Evolutionary conservation across 2,797 vertebrate genomes (phyloP), one percentile per base, ranked within the genome.

Genomic region (Gobio occitaniae): DNA sequence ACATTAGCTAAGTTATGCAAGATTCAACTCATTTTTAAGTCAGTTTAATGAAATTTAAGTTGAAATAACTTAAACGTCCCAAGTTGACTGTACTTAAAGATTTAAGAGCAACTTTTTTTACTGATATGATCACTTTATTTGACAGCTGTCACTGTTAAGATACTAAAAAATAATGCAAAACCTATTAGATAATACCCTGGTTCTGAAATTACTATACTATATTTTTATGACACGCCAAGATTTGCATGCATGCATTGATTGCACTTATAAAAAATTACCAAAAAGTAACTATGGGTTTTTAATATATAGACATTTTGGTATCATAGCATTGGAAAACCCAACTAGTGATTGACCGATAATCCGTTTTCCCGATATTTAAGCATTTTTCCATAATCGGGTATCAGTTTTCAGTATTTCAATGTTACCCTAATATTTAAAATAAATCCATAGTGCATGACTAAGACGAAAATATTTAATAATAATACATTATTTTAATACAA

Each of bases 81-180:
- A 41, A 41, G 41, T 41, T 41, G 41, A 41, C 41, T 41, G 7
- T 41, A 41, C 41, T 9, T 44, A 9, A 44, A 44, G 9, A 9
- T 44, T 44, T 44, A 44, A 44, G 8, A 44, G 8, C 41, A 44
- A 44, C 41, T 44, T 44, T 44, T 25, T 32, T 44, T 44, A 44
- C 12, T n/a, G 44, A 25, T 8, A 52, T 52, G 32, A 19, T n/a
- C 21, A 17, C 21, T 41, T 16, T 1, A 25, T 61, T 10, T 44
- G 56, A 78, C 54, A 61, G 21, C 75, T 16, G 36, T 61, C 75
- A 61, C n/a, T 61, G 61, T 78, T 47, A 56, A 41, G 19, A 56
- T 36, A 1, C 4, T n/a, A 4, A 32, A 3, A 61, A 52, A 52
- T 15, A 76, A 74, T 32, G 4, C 29, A 10, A 54, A 54, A 41